These are phyloP conservation scores for Sander vitreus DNA, from an alignment of 2,113 vertebrate species.

Conservation along the genomic window DNA sequence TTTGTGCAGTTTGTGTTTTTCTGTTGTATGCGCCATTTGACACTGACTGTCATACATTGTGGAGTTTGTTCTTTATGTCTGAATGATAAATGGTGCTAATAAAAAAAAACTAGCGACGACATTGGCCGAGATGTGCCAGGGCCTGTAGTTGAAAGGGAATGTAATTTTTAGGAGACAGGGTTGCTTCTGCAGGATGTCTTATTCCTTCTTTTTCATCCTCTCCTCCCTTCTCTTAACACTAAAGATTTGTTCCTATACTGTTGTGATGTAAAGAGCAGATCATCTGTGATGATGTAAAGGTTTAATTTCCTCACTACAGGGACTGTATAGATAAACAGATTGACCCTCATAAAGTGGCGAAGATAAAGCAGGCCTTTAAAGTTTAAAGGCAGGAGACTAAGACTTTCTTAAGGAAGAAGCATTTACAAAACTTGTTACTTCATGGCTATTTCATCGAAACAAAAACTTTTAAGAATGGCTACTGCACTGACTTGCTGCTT, in stretches of 20 bases:
- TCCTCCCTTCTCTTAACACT: background rate
- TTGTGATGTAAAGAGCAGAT: conserved; percentile 15
- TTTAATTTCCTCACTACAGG: conserved; percentile 49
- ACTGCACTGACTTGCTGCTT: background rate
- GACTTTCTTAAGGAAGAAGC: background rate
- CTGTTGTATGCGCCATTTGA: too few relatives aligned
- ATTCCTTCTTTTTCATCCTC: background rate
- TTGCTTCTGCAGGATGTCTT: background rate
- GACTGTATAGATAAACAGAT: conserved; percentile 32
- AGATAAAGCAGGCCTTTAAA: conserved; percentile 28
- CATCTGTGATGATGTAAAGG: conserved; percentile 48
- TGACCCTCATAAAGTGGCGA: conserved; percentile 21
- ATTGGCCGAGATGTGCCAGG: too few relatives aligned
- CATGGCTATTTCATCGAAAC: background rate
- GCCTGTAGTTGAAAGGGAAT: too few relatives aligned
- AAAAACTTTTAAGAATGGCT: background rate
- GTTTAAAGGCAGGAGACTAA: conserved; percentile 13
- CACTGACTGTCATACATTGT: too few relatives aligned
- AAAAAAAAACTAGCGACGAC: too few relatives aligned
- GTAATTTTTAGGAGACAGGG: too few relatives aligned
- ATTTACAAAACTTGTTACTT: background rate
- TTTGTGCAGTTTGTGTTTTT: too few relatives aligned
- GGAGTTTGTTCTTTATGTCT: too few relatives aligned
- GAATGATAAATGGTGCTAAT: too few relatives aligned
- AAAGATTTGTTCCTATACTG: background rate